A percentile compares a stretch with the other conserved stretches of the same genome.
Evolutionary conservation across 1,140 invertebrate genomes (phyloP).

Genomic region (Drosophila mojavensis): DNA sequence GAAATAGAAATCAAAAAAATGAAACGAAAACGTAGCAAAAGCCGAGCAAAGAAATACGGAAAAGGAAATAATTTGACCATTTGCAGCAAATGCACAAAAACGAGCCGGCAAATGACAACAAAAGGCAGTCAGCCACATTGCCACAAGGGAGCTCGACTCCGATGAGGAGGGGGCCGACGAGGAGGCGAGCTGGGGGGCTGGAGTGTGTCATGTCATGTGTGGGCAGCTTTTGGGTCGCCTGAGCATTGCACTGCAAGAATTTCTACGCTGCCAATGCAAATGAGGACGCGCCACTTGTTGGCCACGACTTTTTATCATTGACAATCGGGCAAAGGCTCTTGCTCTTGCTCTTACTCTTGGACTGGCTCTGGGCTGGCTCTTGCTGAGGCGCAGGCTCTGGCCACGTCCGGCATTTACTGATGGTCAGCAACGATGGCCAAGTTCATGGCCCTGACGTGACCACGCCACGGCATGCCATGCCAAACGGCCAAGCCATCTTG

Average conservation of each 20-base stretch:
- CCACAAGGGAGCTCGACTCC: constrained; percentile 21
- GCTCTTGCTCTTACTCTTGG: constrained; percentile 4
- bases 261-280: constrained; percentile 67
- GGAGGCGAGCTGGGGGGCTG: neutral
- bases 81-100: constrained; percentile 58
- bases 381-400: constrained; percentile 11
- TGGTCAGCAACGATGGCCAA: constrained; percentile 76
- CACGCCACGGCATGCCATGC: constrained; percentile 57
- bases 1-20: constrained; percentile 28
- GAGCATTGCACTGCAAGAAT: constrained; percentile 67
- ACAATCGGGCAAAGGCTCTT: constrained; percentile 54
- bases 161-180: neutral
- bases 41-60: constrained; percentile 72
- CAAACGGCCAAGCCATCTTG: constrained; percentile 32
- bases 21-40: constrained; percentile 44
- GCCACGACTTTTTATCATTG: constrained; percentile 75
- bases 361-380: neutral
- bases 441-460: constrained; percentile 74
- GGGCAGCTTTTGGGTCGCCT: constrained; percentile 45
- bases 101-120: constrained; percentile 52
- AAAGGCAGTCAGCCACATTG: constrained; percentile 46
- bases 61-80: constrained; percentile 83
- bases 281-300: constrained; percentile 78
- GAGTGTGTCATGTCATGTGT: constrained; percentile 68
- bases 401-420: constrained; percentile 60